phyloP scores from a whole-genome alignment of 2,888 invertebrate species.

The Hesperia comma region DNA sequence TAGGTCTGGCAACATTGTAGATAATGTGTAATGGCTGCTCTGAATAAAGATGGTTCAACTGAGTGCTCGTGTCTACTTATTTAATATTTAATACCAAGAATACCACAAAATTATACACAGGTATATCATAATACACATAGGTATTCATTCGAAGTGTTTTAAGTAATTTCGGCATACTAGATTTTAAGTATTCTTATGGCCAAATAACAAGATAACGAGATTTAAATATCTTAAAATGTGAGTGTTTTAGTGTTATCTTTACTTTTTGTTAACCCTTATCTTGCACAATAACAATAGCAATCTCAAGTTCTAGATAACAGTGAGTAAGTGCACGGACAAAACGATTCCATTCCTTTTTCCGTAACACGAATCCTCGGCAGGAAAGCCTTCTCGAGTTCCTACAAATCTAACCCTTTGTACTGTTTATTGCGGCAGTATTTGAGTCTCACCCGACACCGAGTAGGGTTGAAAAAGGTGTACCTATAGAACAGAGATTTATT shows the following conservation, averaged over 20 bases:
- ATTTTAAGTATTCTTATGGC: no score
- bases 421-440: constrained; percentile 25
- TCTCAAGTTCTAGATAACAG: background rate
- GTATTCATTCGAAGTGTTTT: no score
- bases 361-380: constrained; percentile 24
- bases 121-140: no score
- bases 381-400: constrained; percentile 50
- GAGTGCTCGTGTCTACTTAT: no score
- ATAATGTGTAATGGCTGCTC: no score
- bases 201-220: no score
- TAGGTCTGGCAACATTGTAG: no score
- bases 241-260: background rate
- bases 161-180: no score
- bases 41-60: no score
- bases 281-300: background rate
- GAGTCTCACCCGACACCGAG: constrained; percentile 17
- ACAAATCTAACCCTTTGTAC: constrained; percentile 61
- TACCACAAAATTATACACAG: no score
- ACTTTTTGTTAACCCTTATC: background rate
- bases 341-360: constrained; percentile 49
- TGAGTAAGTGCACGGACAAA: constrained; percentile 32
- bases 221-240: no score
- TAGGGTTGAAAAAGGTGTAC: background rate
- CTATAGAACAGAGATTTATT: constrained; percentile 1
- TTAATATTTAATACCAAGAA: no score